Percentiles rank a stretch among this genome's conserved stretches.
Conservation (phyloP, 2,113 vertebrate genomes). For the Tetrax tetrax region DNA sequence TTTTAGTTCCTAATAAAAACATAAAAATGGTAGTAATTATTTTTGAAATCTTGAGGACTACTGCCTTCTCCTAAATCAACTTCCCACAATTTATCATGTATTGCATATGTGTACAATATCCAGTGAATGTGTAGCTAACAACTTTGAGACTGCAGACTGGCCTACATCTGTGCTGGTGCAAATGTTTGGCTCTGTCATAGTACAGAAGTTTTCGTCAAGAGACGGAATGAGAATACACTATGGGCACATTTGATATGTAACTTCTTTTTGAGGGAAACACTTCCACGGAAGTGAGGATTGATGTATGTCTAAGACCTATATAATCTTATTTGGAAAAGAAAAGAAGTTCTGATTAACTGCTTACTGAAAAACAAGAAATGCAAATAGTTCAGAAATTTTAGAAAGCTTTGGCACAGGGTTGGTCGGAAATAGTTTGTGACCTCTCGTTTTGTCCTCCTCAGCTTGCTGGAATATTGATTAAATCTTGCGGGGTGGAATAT, state of each 20-base stretch:
- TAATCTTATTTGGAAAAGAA: background rate
- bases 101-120: background rate
- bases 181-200: background rate
- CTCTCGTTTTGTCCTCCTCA: background rate
- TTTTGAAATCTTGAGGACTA: background rate
- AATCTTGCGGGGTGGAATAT: background rate
- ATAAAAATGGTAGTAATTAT: background rate
- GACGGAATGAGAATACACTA: background rate
- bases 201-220: background rate
- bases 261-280: background rate
- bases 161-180: background rate
- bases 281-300: background rate
- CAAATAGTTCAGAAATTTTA: background rate
- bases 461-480: background rate
- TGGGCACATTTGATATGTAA: background rate
- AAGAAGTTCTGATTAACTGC: background rate
- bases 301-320: background rate
- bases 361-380: background rate
- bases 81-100: background rate
- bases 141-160: background rate
- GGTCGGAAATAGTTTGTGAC: background rate
- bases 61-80: background rate
- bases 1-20: background rate
- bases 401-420: background rate
- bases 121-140: background rate